A percentile compares a stretch with the other conserved stretches of the same genome.
phyloP scores from a whole-genome alignment of 1,140 invertebrate species.

The Yoshiicerus persimilis region DNA sequence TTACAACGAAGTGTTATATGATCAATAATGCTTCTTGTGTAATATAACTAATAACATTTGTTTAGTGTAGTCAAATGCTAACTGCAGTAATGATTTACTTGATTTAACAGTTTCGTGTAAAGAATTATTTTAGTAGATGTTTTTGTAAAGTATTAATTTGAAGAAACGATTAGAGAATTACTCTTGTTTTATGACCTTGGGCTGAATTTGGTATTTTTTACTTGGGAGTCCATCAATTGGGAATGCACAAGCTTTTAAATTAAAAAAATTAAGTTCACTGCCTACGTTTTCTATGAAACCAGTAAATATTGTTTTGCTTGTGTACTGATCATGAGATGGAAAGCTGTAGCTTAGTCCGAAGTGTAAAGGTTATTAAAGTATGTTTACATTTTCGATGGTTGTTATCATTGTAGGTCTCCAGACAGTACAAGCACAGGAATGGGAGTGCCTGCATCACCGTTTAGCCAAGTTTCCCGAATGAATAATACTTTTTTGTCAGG shows the following conservation, averaged over 20 bases:
- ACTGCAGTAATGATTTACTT: too few relatives aligned
- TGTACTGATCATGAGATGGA: not conserved
- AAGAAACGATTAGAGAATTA: not conserved
- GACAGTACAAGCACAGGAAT: constrained; percentile 30
- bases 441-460: not conserved
- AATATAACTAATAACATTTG: too few relatives aligned
- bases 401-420: constrained; percentile 35
- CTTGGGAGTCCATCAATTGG: too few relatives aligned
- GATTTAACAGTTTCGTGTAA: not conserved
- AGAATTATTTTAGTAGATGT: too few relatives aligned
- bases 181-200: not conserved
- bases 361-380: not conserved
- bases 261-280: too few relatives aligned
- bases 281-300: not conserved
- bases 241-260: too few relatives aligned
- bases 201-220: not conserved
- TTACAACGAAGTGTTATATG: not conserved
- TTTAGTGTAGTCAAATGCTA: too few relatives aligned
- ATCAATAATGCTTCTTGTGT: not conserved
- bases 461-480: not conserved
- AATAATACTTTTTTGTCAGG: not conserved
- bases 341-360: not conserved
- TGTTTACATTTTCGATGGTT: not conserved
- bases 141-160: too few relatives aligned
- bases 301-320: not conserved